These are phyloP conservation scores for Nettapus auritus DNA, from an alignment of 2,113 vertebrate species.

Conservation along the genomic window DNA sequence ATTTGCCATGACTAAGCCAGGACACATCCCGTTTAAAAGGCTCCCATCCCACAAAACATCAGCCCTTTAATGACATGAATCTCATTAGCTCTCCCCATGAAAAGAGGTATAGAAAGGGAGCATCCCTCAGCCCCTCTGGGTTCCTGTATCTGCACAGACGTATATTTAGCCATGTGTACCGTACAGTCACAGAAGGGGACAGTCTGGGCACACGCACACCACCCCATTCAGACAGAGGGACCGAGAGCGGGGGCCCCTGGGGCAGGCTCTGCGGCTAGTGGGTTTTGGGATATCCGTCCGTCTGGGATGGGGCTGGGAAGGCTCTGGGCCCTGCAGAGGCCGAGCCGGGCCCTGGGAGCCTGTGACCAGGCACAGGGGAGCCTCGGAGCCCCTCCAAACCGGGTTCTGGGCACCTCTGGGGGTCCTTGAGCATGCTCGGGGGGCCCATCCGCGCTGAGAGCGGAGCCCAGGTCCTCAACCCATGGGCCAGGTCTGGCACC, in stretches of 20 bases:
- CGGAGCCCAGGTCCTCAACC: background rate
- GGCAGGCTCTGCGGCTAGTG: constrained; percentile 17
- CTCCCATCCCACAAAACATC: constrained; percentile 81
- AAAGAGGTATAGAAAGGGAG: constrained; percentile 82
- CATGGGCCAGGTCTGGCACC: fast-evolving
- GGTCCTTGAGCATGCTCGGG: background rate
- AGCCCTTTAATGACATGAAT: constrained; percentile 81
- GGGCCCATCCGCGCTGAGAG: background rate
- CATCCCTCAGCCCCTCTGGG: constrained; percentile 73
- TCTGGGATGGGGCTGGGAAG: constrained; percentile 47
- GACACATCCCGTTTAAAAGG: constrained; percentile 84
- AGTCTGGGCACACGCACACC: constrained; percentile 65
- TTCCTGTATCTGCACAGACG: constrained; percentile 76
- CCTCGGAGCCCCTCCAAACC: background rate
- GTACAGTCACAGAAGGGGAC: constrained; percentile 72
- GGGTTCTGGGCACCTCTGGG: background rate
- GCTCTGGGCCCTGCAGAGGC: background rate
- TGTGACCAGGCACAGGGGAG: background rate
- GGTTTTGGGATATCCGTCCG: constrained; percentile 66
- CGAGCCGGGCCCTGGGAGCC: background rate
- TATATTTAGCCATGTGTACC: constrained; percentile 79
- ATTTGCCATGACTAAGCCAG: constrained; percentile 84
- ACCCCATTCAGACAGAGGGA: constrained; percentile 70
- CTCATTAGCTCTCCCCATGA: constrained; percentile 81
- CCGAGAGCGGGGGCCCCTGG: background rate